Conservation (phyloP, 2,888 invertebrate species). For the Brachycybe producta region DNA sequence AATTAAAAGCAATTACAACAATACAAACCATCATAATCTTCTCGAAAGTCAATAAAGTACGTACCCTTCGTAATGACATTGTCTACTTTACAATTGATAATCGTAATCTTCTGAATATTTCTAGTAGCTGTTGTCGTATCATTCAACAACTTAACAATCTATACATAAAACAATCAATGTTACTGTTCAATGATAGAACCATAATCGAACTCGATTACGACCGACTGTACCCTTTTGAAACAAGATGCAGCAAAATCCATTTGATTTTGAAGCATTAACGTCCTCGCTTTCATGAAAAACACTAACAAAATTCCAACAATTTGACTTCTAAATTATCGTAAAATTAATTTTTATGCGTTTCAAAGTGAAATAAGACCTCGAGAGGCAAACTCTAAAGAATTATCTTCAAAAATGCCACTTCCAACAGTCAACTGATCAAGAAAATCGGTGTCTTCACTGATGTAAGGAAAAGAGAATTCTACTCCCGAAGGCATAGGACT, state of each 20-base stretch:
- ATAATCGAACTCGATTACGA: too few relatives aligned
- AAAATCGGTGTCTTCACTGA: constrained; percentile 23
- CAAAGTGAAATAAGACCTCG: constrained; percentile 20
- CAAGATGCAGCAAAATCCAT: constrained; percentile 29
- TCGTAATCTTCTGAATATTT: too few relatives aligned
- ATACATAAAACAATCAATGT: too few relatives aligned
- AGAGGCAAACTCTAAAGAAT: constrained; percentile 20
- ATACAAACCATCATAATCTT: constrained; percentile 16
- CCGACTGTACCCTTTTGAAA: constrained; percentile 29
- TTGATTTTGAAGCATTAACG: constrained; percentile 28
- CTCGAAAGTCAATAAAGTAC: constrained; percentile 5
- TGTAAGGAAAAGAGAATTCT: constrained; percentile 22
- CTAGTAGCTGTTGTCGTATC: too few relatives aligned
- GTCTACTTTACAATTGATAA: constrained; percentile 26
- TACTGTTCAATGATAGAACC: too few relatives aligned
- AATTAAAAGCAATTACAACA: constrained; percentile 10
- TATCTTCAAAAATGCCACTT: constrained; percentile 20
- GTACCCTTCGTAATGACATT: constrained; percentile 25
- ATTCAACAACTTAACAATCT: too few relatives aligned
- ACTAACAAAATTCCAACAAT: constrained; percentile 27
- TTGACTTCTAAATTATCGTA: background rate
- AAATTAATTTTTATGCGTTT: background rate
- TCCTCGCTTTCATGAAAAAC: constrained; percentile 30
- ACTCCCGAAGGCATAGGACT: constrained; percentile 18
- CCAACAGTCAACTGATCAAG: constrained; percentile 21